Evolutionary conservation across 2,797 vertebrate species (phyloP), one percentile per base, ranked within the genome.

Genomic region (Darevskia mixta): DNA sequence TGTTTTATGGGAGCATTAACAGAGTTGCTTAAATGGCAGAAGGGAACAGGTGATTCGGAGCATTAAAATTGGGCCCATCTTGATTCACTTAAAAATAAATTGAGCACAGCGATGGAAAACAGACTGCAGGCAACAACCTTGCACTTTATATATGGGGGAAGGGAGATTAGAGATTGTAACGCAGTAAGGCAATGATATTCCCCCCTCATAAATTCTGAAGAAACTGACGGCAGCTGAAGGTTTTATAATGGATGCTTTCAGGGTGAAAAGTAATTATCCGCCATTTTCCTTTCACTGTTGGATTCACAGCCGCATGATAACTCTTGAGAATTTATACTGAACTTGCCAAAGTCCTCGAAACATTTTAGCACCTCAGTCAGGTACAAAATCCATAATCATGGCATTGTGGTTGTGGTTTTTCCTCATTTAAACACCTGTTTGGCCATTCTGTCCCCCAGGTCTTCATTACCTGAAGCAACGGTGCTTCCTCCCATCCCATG

Each of bases 1-100:
- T 84, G 76, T 87, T 89, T 94, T 94, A 91, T 90, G 90, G 88
- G 92, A 87, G 27, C 38, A 87, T 85, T 89, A 92, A 93, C 86
- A 94, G 91, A 85, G 78, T 67, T 72, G 25, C 32, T 76, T 90
- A 87, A 80, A 78, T 88, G 95, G 90, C 89, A 85, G 93, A 92
- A 92, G 82, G 82, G 79, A 94, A 94, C 3, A 5, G 81, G 86
- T 77, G 79, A 55, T 89, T 93, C 82, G 88, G 90, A 76, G 38
- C 43, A 75, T 55, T 29, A 85, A 90, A 92, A 90, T 91, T 75
- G 20, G 2, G 38, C 55, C 75, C 76, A 87, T 49, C 10, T 79
- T 82, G 55, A 89, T 86, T 91, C 13, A 85, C 66, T 89, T 88
- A 82, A 89, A 93, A 94, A 18, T 86, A 67, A 35, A 25, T 72